Evolutionary conservation across 1,140 invertebrate species (phyloP).

Genomic region (Triops cancriformis): DNA sequence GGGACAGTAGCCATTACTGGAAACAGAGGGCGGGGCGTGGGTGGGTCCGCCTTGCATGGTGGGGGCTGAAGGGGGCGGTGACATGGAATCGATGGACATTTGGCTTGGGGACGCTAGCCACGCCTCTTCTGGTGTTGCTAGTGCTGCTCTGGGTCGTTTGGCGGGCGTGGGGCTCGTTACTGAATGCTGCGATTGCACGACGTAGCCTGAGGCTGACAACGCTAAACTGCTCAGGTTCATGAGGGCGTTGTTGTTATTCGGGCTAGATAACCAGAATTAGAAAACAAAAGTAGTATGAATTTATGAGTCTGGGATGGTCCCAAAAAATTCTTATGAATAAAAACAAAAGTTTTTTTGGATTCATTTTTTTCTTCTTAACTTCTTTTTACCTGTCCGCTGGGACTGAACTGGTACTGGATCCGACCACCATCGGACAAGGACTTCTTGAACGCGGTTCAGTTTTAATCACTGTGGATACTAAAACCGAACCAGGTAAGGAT

Average conservation of each 20-base stretch:
- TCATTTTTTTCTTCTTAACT: not conserved
- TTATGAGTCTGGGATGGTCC: not conserved
- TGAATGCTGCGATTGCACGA: slow-evolving; percentile 1
- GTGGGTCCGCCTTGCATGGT: slow-evolving; percentile 12
- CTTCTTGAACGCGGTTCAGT: slow-evolving; percentile 16
- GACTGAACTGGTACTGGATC: not conserved
- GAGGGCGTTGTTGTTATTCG: slow-evolving; percentile 5
- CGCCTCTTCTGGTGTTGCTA: slow-evolving; percentile 16
- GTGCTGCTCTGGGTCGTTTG: slow-evolving; percentile 17
- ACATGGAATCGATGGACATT: slow-evolving; percentile 27
- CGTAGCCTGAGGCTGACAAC: not conserved
- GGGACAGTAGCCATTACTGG: slow-evolving; percentile 22
- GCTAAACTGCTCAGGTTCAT: slow-evolving; percentile 2
- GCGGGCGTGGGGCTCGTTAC: slow-evolving; percentile 8
- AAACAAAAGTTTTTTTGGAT: too few species aligned
- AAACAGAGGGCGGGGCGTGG: slow-evolving; percentile 17
- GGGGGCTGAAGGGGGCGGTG: slow-evolving; percentile 21
- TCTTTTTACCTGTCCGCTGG: slow-evolving; percentile 7
- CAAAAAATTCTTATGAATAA: not conserved
- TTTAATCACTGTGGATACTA: slow-evolving; percentile 17
- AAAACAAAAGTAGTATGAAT: not conserved
- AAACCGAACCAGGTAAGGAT: slow-evolving; percentile 3
- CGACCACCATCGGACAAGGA: not conserved
- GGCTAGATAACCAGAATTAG: slow-evolving; percentile 15
- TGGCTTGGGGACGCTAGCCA: slow-evolving; percentile 22